Base-by-base conservation (phyloP, 2,888 invertebrate genomes). In the Zootermopsis nevadensis region DNA sequence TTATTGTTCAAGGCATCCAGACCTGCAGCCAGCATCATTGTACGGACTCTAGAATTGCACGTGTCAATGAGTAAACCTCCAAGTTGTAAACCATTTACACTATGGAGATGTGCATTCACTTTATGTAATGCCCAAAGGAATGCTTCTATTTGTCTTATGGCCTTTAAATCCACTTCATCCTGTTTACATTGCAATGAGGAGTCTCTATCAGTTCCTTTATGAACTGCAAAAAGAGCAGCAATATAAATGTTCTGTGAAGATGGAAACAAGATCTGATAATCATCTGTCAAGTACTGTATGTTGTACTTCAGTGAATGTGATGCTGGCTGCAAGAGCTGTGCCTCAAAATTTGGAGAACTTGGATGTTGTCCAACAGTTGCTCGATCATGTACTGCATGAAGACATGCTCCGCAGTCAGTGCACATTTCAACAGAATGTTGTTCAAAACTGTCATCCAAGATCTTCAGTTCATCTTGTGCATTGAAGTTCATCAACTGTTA, bases 101-200 rank as follows among this genome's bases (percentile, higher is more conserved):
- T 48, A 15, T 60, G 76, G 7, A 42, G 33, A 35, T 89, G 88
- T 8, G 85, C 83, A 85, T 90, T 90, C 24, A 90, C 87, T n/a
- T 86, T 85, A 69, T 89, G 87, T 42, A 90, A 87, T 15, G 90
- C 90, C 86, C 89, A 90, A 83, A 89, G 88, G 84, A 90, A 89
- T 0, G 90, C 90, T 82, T 90, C 87, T 74, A 90, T 84, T 82
- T 88, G 88, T 84, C 89, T 88, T 84, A 90, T 85, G 12, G 86
- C 82, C 22, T 85, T 53, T n/a, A 81, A 27, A 48, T 82, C 67
- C 33, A 82, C 30, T 38, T 83, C 77, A 31, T 84, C 80, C 7
- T 31, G 53, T 55, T 60, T 83, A 79, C 83, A 81, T 4, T 69
- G 55, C 22, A 83, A 38, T 66, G 83, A 72, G n/a, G 83, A 83